A percentile compares a stretch with the other conserved stretches of the same genome.
These are phyloP conservation scores for Ctenodactylus gundi DNA, from an alignment of 2,113 vertebrate genomes.

Conservation along the genomic window DNA sequence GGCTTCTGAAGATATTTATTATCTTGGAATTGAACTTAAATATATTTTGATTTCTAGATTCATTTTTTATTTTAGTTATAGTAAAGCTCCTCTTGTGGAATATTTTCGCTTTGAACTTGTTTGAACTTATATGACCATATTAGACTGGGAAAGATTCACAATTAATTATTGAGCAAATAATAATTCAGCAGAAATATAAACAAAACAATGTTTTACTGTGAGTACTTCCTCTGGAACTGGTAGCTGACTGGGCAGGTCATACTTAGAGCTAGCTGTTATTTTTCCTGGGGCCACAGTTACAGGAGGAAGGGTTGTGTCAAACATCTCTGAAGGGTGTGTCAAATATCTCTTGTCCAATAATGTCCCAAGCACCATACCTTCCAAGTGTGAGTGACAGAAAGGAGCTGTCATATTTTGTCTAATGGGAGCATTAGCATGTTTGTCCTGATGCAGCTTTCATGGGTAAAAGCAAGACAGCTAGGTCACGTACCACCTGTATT, in stretches of 20 bases:
- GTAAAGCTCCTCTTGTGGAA: background rate
- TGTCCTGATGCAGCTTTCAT: background rate
- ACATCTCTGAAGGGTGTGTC: too few relatives aligned
- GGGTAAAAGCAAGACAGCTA: background rate
- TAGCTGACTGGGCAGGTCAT: background rate
- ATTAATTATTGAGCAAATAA: constrained; percentile 1
- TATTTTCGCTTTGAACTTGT: background rate
- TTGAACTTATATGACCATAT: constrained; percentile 26
- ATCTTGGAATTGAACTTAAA: constrained; percentile 29
- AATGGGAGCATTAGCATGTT: background rate
- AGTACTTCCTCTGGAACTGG: background rate
- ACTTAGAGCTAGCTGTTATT: background rate
- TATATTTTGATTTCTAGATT: constrained; percentile 21
- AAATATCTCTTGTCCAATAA: too few relatives aligned
- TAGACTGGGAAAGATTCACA: background rate
- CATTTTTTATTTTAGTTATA: constrained; percentile 30
- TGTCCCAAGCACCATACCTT: too few relatives aligned
- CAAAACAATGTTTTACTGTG: background rate
- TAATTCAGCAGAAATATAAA: background rate
- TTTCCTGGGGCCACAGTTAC: background rate
- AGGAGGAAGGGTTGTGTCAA: background rate
- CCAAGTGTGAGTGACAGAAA: background rate
- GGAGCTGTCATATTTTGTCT: background rate
- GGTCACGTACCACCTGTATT: background rate
- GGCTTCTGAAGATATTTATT: background rate